Base-by-base conservation (phyloP, 2,113 vertebrate genomes). In the Edolisoma coerulescens region DNA sequence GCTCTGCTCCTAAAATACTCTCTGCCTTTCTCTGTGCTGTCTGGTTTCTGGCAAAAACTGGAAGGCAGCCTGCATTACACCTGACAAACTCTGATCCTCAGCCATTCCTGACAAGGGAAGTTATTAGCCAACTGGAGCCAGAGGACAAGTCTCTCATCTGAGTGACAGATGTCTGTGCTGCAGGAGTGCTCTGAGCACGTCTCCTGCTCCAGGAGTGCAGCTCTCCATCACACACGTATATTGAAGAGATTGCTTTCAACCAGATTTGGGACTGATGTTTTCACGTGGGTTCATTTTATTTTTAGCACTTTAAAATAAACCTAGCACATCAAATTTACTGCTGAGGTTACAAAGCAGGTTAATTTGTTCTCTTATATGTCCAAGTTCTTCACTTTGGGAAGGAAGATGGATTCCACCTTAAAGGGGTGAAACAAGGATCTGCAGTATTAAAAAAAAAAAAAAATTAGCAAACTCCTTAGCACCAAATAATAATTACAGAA, bases 301-400 rank as follows among this genome's bases (percentile, higher is more conserved):
- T 93, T 94, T 94, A 88, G 53, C 12, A 27, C 89, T 94, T 96
- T 27, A 84, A 91, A 91, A 89, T 64, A 89, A 95, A 79, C 21
- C 21, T 35, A 79, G 74, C 63, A 61, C n/a, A 88, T 37, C 7
- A 14, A 53, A 90, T 90, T 77, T 83, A 87, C 64, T 90, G 30
- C 63, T 74, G 88, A 90, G 68, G 75, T 83, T 77, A 90, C 23
- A 80, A 2, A 78, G 59, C 26, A 95, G 54, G 63, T 77, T 92
- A 86, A 95, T 90, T 88, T 69, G 41, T 60, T 90, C 59, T 50
- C 23, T 61, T 77, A 93, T 76, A 15, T 26, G 41, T 64, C 64
- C 70, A 71, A 54, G 59, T 64, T 65, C 59, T 81, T 69, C n/a
- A 54, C 39, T 78, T 27, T 60, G 84, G 32, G 27, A 77, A 87